Conservation (phyloP, 2,113 vertebrate genomes). For the Melanotaenia duboulayi region DNA sequence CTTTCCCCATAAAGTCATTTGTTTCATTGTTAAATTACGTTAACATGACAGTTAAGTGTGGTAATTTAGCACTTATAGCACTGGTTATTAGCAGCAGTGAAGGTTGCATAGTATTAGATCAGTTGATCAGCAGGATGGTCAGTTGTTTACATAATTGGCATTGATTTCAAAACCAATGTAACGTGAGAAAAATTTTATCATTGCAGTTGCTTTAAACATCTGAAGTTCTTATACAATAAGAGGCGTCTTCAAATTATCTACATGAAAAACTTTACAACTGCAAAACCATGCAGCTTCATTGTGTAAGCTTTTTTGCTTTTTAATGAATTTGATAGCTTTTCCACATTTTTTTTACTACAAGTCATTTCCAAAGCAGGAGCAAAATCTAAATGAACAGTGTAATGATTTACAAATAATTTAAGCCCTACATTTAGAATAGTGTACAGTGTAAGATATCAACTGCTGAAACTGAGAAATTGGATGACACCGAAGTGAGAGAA, state of each 20-base stretch:
- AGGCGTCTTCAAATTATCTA: too few species aligned
- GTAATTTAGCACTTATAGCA: neutral
- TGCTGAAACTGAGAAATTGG: neutral
- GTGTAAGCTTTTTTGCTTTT: conserved; percentile 10
- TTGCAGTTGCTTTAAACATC: neutral
- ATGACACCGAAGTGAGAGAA: too few species aligned
- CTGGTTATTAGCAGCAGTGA: neutral
- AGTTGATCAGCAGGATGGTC: neutral
- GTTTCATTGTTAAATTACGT: neutral
- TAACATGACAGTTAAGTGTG: neutral
- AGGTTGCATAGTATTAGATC: conserved; percentile 30
- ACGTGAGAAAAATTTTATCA: neutral
- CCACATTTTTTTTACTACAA: neutral
- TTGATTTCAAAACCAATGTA: conserved; percentile 4
- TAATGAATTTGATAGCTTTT: conserved; percentile 43
- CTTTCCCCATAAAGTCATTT: neutral
- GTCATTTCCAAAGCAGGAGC: neutral
- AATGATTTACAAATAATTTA: neutral
- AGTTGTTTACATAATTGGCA: conserved; percentile 10
- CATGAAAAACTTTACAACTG: neutral
- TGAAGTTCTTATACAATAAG: neutral
- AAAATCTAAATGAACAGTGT: neutral
- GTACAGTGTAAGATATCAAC: too few species aligned
- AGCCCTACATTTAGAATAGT: neutral
- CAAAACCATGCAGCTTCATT: too few species aligned